A percentile compares a stretch with the other conserved stretches of the same genome.
These are phyloP conservation scores for Lacanobia wlatinum DNA, from an alignment of 2,888 invertebrate species.

Conservation along the genomic window DNA sequence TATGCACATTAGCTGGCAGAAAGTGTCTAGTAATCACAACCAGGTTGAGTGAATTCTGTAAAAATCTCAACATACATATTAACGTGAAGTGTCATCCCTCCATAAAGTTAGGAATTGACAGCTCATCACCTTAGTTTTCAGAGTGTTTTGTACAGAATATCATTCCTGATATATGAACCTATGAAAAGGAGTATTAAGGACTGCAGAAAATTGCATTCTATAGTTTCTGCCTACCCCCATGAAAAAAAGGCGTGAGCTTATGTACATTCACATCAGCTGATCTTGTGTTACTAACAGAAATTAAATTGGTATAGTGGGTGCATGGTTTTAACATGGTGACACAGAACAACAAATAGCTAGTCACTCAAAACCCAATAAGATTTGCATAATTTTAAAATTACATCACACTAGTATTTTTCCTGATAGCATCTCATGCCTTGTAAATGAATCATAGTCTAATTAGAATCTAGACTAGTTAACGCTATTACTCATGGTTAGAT, in stretches of 20 bases:
- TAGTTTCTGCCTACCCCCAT: too few species aligned
- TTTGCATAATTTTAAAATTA: conserved; percentile 8
- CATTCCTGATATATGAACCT: not conserved
- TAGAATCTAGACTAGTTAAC: conserved; percentile 4
- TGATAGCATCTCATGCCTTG: not conserved
- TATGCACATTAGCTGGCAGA: not conserved
- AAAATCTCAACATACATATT: too few species aligned
- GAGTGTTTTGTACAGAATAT: too few species aligned
- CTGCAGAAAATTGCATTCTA: not conserved
- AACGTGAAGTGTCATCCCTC: too few species aligned
- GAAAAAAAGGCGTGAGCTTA: not conserved
- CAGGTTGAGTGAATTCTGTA: not conserved
- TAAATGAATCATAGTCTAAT: conserved; percentile 27
- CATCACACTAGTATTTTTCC: not conserved
- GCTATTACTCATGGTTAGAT: conserved; percentile 35
- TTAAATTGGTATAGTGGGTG: not conserved
- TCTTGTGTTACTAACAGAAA: not conserved
- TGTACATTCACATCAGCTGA: not conserved
- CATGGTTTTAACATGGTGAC: not conserved
- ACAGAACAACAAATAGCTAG: not conserved
- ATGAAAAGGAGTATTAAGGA: not conserved
- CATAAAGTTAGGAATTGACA: too few species aligned
- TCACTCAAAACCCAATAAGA: not conserved
- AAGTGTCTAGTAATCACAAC: not conserved
- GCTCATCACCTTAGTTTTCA: too few species aligned